Base-by-base conservation (phyloP, 2,113 vertebrate genomes). In the Salvelinus namaycush region DNA sequence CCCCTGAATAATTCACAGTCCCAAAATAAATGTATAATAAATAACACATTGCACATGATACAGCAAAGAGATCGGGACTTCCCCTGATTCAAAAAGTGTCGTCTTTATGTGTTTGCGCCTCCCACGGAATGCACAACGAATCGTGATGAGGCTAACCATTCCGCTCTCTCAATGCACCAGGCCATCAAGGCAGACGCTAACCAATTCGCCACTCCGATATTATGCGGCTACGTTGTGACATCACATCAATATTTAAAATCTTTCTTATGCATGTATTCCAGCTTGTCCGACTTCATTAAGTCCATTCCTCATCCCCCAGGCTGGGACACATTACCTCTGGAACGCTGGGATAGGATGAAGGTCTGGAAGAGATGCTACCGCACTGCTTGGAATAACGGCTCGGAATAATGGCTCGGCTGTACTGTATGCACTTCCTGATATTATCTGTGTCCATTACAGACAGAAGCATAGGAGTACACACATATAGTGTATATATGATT, bases 201-300 rank as follows among this genome's bases (percentile, higher is more conserved):
- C 82, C 92, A 94, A 82, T 84, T 95, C 93, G 95, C 95, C 93
- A 92, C 93, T 94, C 93, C 94, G 93, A 84, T 94, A 91, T 54
- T 94, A 92, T 94, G 93, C 93, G 93, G 95, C 94, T 94, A 90
- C 88, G 84, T 87, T 89, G 92, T 95, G 95, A 94, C 95, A 96
- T 94, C 90, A 87, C 95, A 96, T 96, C 96, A 97, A 97, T 97
- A 97, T 97, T 97, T 97, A 95, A 96, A 95, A 93, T 89, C 92
- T 93, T 95, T 95, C 85, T 95, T 95, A 95, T 96, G 95, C 95
- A 95, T 96, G 93, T 95, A 95, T 96, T 96, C 95, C 90, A 90
- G 92, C 92, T 94, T 96, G 96, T 97, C 96, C 93, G 92, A 95
- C 93, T 96, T 96, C 95, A 96, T 97, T 96, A 96, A 94, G 94